A percentile compares a stretch with the other conserved stretches of the same genome.
These are phyloP conservation scores for Acronicta aceris DNA, from an alignment of 2,888 invertebrate species.

Conservation along the genomic window DNA sequence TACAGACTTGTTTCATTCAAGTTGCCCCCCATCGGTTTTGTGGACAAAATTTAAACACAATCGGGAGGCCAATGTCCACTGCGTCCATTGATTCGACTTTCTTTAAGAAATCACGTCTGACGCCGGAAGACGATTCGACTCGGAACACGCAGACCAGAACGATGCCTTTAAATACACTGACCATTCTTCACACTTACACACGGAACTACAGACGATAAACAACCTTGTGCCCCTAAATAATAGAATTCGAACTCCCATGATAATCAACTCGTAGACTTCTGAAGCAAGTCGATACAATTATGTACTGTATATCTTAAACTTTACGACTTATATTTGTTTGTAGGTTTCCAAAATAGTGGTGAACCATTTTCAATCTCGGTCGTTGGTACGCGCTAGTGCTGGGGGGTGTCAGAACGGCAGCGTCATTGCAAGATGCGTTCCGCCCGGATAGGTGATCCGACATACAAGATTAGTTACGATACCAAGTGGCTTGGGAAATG, in stretches of 20 bases:
- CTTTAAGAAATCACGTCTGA: slow-evolving; percentile 87
- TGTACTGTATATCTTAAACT: slow-evolving; percentile 30
- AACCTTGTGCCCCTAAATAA: slow-evolving; percentile 32
- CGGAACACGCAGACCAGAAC: slow-evolving; percentile 83
- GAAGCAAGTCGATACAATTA: slow-evolving; percentile 1
- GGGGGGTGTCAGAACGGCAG: slow-evolving; percentile 72
- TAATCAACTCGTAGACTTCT: neutral
- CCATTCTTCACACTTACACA: slow-evolving; percentile 62
- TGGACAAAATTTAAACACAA: slow-evolving; percentile 70
- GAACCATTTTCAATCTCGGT: slow-evolving; percentile 73
- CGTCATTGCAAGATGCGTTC: slow-evolving; percentile 84
- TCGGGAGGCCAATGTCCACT: slow-evolving; percentile 84
- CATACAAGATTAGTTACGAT: slow-evolving; percentile 60
- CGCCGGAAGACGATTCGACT: slow-evolving; percentile 87
- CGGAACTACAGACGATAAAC: slow-evolving; percentile 45
- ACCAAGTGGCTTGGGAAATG: slow-evolving; percentile 21
- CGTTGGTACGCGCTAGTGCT: slow-evolving; percentile 78
- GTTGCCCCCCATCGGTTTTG: slow-evolving; percentile 47
- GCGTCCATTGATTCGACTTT: slow-evolving; percentile 85
- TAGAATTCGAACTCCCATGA: slow-evolving; percentile 5
- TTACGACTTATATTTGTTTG: slow-evolving; percentile 49
- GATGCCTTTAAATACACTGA: slow-evolving; percentile 69
- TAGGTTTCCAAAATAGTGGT: slow-evolving; percentile 47
- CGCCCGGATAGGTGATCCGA: slow-evolving; percentile 78
- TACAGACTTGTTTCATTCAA: slow-evolving; percentile 33